Evolutionary conservation across 2,888 invertebrate genomes (phyloP).

Genomic region (Ormyrus thymus): DNA sequence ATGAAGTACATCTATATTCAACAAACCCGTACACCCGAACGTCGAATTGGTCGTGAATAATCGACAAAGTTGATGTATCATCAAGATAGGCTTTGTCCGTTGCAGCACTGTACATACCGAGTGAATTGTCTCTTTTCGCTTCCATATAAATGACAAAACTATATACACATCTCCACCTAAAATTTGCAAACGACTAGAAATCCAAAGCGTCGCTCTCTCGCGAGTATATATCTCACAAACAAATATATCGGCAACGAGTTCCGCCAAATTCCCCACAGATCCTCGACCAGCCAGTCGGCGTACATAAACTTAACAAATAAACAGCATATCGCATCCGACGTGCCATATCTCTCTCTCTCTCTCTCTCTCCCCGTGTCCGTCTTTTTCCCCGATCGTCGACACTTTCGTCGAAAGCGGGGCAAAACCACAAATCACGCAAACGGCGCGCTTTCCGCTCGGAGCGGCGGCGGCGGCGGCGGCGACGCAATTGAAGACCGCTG

Average conservation of each 20-base stretch:
- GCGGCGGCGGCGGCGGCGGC: background rate
- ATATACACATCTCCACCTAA: too few species aligned
- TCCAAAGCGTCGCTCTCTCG: too few species aligned
- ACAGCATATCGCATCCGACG: constrained; percentile 20
- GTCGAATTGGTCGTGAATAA: too few species aligned
- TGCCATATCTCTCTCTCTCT: background rate
- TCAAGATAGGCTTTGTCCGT: too few species aligned
- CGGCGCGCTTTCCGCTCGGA: constrained; percentile 17
- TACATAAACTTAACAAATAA: constrained; percentile 32
- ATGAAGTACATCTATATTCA: too few species aligned
- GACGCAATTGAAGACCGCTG: constrained; percentile 41
- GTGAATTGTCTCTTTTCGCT: too few species aligned
- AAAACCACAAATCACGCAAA: constrained; percentile 40
- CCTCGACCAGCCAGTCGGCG: background rate
- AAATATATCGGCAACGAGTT: background rate
- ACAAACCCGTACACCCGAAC: too few species aligned
- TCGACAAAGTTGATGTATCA: too few species aligned
- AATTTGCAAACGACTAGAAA: too few species aligned
- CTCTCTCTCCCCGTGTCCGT: background rate
- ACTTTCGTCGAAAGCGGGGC: background rate
- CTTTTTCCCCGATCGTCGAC: background rate
- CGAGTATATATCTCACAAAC: too few species aligned
- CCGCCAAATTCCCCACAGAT: too few species aligned
- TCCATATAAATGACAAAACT: too few species aligned
- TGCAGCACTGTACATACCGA: fast-evolving